phyloP scores from a whole-genome alignment of 2,797 vertebrate species.

The Melanotaenia parkinsoni region DNA sequence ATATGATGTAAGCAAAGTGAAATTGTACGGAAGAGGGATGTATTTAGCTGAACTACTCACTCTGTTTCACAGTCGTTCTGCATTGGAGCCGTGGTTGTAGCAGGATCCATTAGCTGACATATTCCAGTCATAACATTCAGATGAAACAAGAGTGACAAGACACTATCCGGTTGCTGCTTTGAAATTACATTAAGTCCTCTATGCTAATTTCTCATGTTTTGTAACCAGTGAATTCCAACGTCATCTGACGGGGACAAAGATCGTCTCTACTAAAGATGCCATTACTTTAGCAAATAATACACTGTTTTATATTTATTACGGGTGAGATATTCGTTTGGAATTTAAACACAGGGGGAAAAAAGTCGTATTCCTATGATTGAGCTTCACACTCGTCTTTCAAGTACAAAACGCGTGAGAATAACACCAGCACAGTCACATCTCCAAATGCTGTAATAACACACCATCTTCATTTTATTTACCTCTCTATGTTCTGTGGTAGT shows the following conservation, averaged over 20 bases:
- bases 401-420: not conserved
- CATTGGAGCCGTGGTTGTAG: slow-evolving; percentile 45
- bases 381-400: not conserved
- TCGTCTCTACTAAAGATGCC: not conserved
- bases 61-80: slow-evolving; percentile 78
- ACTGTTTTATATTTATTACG: not conserved
- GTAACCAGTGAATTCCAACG: slow-evolving; percentile 48
- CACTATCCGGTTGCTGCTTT: rapidly evolving
- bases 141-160: not conserved
- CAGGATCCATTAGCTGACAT: slow-evolving; percentile 68
- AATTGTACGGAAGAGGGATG: not conserved
- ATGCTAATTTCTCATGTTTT: slow-evolving; percentile 49
- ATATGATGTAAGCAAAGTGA: slow-evolving; percentile 2
- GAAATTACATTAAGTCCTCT: not conserved
- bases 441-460: not conserved
- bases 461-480: not conserved
- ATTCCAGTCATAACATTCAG: slow-evolving; percentile 10
- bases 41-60: slow-evolving; percentile 66
- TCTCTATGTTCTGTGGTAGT: slow-evolving; percentile 10
- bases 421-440: not conserved
- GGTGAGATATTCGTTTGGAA: not conserved
- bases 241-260: slow-evolving; percentile 61
- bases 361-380: not conserved
- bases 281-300: not conserved
- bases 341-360: too few relatives aligned